A percentile compares a stretch with the other conserved stretches of the same genome.
These are phyloP conservation scores for Silurus aristotelis DNA, from an alignment of 2,797 vertebrate species.

Conservation along the genomic window DNA sequence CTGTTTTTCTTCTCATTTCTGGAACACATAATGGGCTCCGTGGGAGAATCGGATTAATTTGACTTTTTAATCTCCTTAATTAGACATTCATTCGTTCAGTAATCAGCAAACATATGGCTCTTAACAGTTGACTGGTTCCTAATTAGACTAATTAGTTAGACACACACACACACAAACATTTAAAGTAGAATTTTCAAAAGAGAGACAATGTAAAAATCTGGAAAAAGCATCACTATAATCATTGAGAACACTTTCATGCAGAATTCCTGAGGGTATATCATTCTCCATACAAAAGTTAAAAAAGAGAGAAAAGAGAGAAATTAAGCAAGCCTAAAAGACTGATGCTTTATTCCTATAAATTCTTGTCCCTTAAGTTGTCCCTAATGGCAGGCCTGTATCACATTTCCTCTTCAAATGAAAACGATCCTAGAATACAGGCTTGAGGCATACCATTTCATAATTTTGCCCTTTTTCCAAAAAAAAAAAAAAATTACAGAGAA, in stretches of 20 bases:
- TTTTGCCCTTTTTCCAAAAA: constrained; percentile 60
- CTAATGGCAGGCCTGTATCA: constrained; percentile 59
- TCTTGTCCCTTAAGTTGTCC: constrained; percentile 65
- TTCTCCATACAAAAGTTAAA: background rate
- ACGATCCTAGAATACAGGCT: constrained; percentile 62
- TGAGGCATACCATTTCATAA: constrained; percentile 66
- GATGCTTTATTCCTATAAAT: background rate
- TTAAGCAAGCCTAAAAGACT: background rate
- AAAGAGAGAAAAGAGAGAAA: background rate
- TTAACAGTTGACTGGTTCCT: constrained; percentile 27
- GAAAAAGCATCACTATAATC: no score
- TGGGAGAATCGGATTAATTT: constrained; percentile 19
- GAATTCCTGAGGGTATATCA: background rate
- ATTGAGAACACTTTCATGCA: background rate
- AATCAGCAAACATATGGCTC: constrained; percentile 20
- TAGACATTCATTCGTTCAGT: background rate
- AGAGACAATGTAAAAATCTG: no score
- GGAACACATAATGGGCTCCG: background rate
- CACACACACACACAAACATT: background rate
- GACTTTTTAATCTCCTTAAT: constrained; percentile 14
- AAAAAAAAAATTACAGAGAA: background rate
- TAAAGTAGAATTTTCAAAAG: no score
- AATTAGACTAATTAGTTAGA: constrained; percentile 13
- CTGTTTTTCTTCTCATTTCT: background rate
- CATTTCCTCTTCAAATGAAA: constrained; percentile 52